These are phyloP conservation scores for Scalopus aquaticus DNA, from an alignment of 2,113 vertebrate species.

Conservation along the genomic window DNA sequence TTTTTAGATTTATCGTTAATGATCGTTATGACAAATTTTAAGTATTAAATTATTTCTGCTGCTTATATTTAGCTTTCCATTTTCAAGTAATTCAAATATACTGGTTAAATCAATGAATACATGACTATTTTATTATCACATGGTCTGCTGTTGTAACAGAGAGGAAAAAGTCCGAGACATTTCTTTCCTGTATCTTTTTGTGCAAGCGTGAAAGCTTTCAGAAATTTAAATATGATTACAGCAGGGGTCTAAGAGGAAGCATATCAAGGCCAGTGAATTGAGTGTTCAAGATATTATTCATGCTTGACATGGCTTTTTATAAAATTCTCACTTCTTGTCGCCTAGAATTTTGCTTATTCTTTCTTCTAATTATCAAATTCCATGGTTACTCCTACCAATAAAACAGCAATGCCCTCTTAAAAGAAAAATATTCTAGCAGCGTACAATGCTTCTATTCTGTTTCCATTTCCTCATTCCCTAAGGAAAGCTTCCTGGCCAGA, in stretches of 20 bases:
- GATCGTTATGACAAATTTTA: not conserved
- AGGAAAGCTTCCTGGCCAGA: conserved; percentile 57
- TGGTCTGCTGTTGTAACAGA: not conserved
- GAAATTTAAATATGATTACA: conserved; percentile 52
- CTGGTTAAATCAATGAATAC: not conserved
- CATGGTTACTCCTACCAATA: conserved; percentile 79
- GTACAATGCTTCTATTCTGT: conserved; percentile 70
- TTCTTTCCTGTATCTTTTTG: conserved; percentile 26
- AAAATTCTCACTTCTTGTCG: conserved; percentile 64
- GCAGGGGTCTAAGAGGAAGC: conserved; percentile 54
- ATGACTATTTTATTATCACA: not conserved
- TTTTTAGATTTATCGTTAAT: not conserved
- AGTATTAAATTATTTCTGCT: conserved; percentile 28
- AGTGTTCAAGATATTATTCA: conserved; percentile 71
- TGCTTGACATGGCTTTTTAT: conserved; percentile 75
- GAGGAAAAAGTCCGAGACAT: not conserved
- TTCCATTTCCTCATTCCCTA: conserved; percentile 56
- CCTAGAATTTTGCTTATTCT: conserved; percentile 70
- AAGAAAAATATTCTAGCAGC: conserved; percentile 54
- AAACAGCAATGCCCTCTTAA: conserved; percentile 76
- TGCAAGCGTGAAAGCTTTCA: conserved; percentile 26
- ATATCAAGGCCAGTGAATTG: conserved; percentile 67
- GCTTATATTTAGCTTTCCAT: not conserved
- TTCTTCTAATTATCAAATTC: conserved; percentile 75
- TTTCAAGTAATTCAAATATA: conserved; percentile 58